phyloP scores from a whole-genome alignment of 2,797 vertebrate species.

The Channallabes apus region DNA sequence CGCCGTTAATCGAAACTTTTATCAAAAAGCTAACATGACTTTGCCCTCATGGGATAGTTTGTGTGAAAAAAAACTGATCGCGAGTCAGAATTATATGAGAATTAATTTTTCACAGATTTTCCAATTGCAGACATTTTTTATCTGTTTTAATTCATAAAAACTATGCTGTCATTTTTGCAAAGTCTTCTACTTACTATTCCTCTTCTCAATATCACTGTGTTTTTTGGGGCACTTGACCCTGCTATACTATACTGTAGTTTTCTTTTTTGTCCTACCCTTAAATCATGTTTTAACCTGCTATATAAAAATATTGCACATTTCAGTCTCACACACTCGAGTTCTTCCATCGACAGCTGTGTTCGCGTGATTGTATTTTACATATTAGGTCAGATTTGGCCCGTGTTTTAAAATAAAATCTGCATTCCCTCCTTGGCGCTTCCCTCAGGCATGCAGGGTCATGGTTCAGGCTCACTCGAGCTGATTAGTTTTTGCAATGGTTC shows the following conservation, averaged over 20 bases:
- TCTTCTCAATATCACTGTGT: background rate
- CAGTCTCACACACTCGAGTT: too few species aligned
- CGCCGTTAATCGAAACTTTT: constrained; percentile 19
- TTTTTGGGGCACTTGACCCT: too few species aligned
- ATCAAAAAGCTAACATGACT: constrained; percentile 5
- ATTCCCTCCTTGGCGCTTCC: background rate
- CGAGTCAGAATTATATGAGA: too few species aligned
- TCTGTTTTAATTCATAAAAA: too few species aligned
- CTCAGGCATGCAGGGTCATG: background rate
- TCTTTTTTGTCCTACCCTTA: background rate
- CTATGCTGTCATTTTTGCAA: background rate
- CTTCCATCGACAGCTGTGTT: background rate
- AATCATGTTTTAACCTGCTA: background rate
- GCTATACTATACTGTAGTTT: background rate
- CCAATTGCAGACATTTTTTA: too few species aligned
- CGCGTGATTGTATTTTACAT: background rate
- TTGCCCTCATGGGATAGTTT: background rate
- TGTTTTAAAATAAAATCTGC: background rate
- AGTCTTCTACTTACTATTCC: background rate
- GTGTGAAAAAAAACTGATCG: background rate
- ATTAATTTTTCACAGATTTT: too few species aligned
- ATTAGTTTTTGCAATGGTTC: background rate
- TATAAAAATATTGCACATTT: background rate
- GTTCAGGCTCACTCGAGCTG: background rate
- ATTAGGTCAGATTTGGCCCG: background rate